Evolutionary conservation across 2,113 vertebrate species (phyloP).

Genomic region (Mesembrinibis cayennensis): DNA sequence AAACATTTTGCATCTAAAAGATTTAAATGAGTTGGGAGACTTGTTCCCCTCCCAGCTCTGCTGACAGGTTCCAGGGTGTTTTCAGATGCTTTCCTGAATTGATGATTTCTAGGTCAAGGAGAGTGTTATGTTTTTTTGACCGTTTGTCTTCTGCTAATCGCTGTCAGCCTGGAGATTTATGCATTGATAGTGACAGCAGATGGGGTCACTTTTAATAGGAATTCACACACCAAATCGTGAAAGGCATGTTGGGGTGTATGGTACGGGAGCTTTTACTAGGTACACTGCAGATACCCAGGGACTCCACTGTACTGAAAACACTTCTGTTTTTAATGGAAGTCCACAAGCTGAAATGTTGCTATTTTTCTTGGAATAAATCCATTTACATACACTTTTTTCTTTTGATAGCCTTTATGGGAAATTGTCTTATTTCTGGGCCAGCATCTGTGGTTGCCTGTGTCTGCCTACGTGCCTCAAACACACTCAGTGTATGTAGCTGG

Average conservation of each 20-base stretch:
- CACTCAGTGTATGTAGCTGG: neutral
- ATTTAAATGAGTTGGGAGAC: slow-evolving; percentile 47
- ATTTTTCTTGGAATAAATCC: neutral
- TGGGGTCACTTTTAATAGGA: slow-evolving; percentile 52
- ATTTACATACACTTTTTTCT: neutral
- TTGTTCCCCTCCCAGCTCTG: slow-evolving; percentile 36
- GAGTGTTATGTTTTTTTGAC: slow-evolving; percentile 51
- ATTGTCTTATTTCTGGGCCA: neutral
- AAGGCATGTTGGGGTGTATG: neutral
- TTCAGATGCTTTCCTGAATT: slow-evolving; percentile 53
- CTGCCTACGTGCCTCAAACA: neutral
- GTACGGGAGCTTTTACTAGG: neutral
- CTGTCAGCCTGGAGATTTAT: slow-evolving; percentile 50
- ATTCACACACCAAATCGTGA: neutral
- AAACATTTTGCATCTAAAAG: slow-evolving; percentile 30
- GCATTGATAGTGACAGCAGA: slow-evolving; percentile 44
- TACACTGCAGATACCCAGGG: neutral
- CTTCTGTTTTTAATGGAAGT: neutral
- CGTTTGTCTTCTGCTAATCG: slow-evolving; percentile 60
- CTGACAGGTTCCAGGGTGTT: slow-evolving; percentile 41
- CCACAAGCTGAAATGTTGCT: neutral
- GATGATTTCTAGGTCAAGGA: slow-evolving; percentile 71
- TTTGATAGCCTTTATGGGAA: neutral
- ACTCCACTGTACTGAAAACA: neutral
- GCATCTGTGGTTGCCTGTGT: too few relatives aligned